These are phyloP conservation scores for Pelochelys cantorii DNA, from an alignment of 2,797 vertebrate genomes.

Conservation along the genomic window DNA sequence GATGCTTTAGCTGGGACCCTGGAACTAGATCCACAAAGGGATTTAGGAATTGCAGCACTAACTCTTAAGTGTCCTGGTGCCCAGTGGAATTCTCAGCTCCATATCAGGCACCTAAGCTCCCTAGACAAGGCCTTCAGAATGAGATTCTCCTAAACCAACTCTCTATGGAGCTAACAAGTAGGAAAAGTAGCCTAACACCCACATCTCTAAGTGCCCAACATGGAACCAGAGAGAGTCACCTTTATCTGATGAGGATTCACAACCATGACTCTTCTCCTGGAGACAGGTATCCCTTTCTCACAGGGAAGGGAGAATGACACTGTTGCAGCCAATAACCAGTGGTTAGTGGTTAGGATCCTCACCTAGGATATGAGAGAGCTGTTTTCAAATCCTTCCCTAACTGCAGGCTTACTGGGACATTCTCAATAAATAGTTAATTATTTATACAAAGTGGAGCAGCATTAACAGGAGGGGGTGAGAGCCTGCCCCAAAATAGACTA, in stretches of 20 bases:
- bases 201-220: neutral
- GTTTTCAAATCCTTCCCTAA: neutral
- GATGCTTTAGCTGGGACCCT: neutral
- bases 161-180: neutral
- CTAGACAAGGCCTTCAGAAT: neutral
- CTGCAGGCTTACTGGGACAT: neutral
- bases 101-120: neutral
- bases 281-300: neutral
- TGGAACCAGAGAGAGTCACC: neutral
- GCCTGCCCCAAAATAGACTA: neutral
- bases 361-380: neutral
- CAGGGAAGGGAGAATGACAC: neutral
- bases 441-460: neutral
- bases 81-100: neutral
- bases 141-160: neutral
- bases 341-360: neutral
- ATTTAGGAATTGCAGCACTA: neutral
- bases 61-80: neutral
- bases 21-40: neutral
- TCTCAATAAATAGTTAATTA: neutral
- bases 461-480: neutral
- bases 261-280: neutral
- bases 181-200: neutral
- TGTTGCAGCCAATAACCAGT: neutral
- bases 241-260: neutral